Conservation (phyloP, 1,140 invertebrate species). For the Caenorhabditis brenneri region DNA sequence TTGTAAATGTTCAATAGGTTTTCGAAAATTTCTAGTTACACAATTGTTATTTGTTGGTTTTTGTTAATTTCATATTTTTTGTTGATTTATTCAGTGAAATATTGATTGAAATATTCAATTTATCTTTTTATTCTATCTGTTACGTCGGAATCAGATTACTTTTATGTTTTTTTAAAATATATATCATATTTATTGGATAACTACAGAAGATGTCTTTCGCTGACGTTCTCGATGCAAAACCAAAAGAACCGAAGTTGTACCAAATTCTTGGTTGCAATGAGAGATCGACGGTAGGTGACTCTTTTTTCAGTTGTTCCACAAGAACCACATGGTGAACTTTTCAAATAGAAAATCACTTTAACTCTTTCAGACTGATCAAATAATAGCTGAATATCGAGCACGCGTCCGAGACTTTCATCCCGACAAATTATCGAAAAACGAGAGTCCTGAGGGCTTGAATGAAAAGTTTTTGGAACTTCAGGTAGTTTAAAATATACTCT, state of each 20-base stretch:
- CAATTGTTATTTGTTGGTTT: slow-evolving; percentile 2
- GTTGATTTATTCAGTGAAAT: background rate
- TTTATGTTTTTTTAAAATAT: too few species aligned
- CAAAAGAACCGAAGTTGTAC: slow-evolving; percentile 37
- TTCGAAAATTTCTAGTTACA: background rate
- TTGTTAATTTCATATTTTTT: background rate
- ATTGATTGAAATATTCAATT: background rate
- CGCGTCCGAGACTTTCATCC: slow-evolving; percentile 46
- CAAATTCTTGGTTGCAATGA: slow-evolving; percentile 8
- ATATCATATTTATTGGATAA: too few species aligned
- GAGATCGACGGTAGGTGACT: slow-evolving; percentile 5
- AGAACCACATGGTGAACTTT: too few species aligned
- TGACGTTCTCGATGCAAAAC: background rate
- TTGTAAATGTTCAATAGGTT: background rate
- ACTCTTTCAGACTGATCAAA: slow-evolving; percentile 44
- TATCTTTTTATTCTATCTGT: too few species aligned
- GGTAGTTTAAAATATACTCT: too few species aligned
- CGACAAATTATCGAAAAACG: slow-evolving; percentile 6
- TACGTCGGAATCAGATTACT: too few species aligned
- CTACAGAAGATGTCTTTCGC: slow-evolving; percentile 39
- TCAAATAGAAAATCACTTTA: background rate
- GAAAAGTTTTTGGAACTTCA: slow-evolving; percentile 33
- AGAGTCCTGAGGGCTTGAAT: background rate
- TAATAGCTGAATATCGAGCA: slow-evolving; percentile 37
- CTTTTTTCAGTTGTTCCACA: too few species aligned